Base-by-base conservation (phyloP, 2,888 invertebrate species). In the Laspeyria flexula region DNA sequence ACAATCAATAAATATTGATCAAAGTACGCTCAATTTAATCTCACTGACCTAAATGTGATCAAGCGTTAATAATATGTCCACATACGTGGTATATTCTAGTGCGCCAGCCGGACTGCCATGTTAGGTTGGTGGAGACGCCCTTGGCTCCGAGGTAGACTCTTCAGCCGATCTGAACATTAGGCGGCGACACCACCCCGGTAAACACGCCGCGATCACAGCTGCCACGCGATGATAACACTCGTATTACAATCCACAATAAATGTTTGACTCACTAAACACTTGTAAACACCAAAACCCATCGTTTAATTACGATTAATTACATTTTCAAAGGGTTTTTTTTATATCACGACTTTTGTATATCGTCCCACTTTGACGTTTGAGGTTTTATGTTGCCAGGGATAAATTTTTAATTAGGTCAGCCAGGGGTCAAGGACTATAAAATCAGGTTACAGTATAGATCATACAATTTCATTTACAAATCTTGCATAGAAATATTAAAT, bases 281-380 rank as follows among this genome's bases (percentile, higher is more conserved):
- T 27, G 39, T 55, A 58, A 63, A 47, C 63, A 65, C 41, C 53
- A 66, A 69, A 71, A 72, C 66, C 64, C 82, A 81, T 83, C 34
- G 55, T 77, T 52, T 64, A 57, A 48, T 66, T 60, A 62, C 56
- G 67, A 64, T 65, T 54, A 42, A 60, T 68, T 45, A 41, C 69
- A 77, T 76, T 66, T 71, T 65, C 60, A 34, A 43, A 39, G 16
- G 51, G 59, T 59, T 62, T 67, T 59, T 49, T 3, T 46, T 13
- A 7, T 23, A 9, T 5, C 35, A 45, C 58, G 65, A 60, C 64
- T 61, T 65, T 68, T 65, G 59, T 58, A 53, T 62, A 51, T 51
- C 51, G 18, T 45, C 50, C 31, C 42, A 44, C 49, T 59, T 65
- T 77, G 78, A 76, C 77, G 58, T 58, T 67, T 64, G 37, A 21